A percentile compares a stretch with the other conserved stretches of the same genome.
Conservation (phyloP, 2,113 vertebrate genomes). For the Aldabrachelys gigantea region DNA sequence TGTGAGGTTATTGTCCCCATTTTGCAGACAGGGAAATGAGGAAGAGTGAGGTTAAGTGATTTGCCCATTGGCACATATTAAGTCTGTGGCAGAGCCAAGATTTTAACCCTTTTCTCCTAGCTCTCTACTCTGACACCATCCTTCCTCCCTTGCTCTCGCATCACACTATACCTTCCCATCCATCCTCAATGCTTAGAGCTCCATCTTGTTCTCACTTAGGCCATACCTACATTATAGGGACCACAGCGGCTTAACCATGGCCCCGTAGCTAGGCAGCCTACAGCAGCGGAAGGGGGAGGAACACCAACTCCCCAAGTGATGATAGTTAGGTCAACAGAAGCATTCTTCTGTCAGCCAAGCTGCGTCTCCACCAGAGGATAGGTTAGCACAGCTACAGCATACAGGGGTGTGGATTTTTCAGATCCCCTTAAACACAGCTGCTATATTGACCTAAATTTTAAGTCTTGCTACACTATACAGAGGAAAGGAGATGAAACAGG, state of each 20-base stretch:
- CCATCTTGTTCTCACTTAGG: not conserved
- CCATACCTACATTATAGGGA: not conserved
- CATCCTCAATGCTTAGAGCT: not conserved
- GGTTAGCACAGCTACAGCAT: not conserved
- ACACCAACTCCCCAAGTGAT: not conserved
- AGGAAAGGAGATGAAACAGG: not conserved
- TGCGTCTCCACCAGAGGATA: not conserved
- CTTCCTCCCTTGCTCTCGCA: not conserved
- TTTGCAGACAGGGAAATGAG: not conserved
- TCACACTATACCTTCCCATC: not conserved
- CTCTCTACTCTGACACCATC: accelerated
- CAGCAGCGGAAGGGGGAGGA: not conserved
- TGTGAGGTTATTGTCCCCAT: not conserved
- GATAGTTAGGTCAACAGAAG: not conserved
- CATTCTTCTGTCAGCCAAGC: not conserved
- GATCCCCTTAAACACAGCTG: not conserved
- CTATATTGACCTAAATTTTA: not conserved
- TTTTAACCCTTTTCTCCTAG: not conserved
- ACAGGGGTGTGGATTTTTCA: not conserved
- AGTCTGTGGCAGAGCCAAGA: not conserved
- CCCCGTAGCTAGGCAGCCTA: not conserved
- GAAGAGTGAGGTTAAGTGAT: not conserved
- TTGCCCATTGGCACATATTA: not conserved
- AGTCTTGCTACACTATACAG: not conserved
- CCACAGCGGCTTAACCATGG: not conserved